A percentile compares a stretch with the other conserved stretches of the same genome.
These are phyloP conservation scores for Rhea americana DNA, from an alignment of 2,113 vertebrate species.

Conservation along the genomic window DNA sequence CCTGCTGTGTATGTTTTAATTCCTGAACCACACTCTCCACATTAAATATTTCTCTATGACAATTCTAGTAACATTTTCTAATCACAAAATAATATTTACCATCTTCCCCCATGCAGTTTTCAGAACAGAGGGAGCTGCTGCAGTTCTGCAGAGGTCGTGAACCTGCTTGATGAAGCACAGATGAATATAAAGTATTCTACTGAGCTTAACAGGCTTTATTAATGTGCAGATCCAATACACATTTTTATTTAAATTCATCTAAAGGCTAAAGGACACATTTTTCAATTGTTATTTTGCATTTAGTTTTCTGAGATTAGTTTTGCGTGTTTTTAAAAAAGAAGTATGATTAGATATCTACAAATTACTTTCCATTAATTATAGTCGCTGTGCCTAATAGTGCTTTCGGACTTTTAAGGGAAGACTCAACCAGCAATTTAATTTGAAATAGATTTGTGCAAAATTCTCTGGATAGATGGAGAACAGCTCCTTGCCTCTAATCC, in stretches of 20 bases:
- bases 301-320: constrained; percentile 73
- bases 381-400: constrained; percentile 18
- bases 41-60: constrained; percentile 70
- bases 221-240: constrained; percentile 69
- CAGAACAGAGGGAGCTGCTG: constrained; percentile 73
- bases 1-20: constrained; percentile 62
- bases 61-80: constrained; percentile 79
- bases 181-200: constrained; percentile 78
- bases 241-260: constrained; percentile 78
- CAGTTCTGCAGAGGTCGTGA: constrained; percentile 73
- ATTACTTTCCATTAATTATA: constrained; percentile 72
- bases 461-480: not conserved
- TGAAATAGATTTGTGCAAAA: constrained; percentile 45
- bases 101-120: constrained; percentile 64
- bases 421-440: constrained; percentile 61
- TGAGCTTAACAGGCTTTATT: constrained; percentile 75
- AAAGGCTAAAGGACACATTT: constrained; percentile 74
- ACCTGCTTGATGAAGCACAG: constrained; percentile 79
- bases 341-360: constrained; percentile 59
- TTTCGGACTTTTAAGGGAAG: constrained; percentile 24
- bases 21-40: constrained; percentile 55
- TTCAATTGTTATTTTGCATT: constrained; percentile 79
- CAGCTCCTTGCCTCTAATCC: not conserved
- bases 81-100: constrained; percentile 78
- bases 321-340: constrained; percentile 49